Evolutionary conservation across 2,888 invertebrate genomes (phyloP).

Genomic region (Callyntrura guangdongensis): DNA sequence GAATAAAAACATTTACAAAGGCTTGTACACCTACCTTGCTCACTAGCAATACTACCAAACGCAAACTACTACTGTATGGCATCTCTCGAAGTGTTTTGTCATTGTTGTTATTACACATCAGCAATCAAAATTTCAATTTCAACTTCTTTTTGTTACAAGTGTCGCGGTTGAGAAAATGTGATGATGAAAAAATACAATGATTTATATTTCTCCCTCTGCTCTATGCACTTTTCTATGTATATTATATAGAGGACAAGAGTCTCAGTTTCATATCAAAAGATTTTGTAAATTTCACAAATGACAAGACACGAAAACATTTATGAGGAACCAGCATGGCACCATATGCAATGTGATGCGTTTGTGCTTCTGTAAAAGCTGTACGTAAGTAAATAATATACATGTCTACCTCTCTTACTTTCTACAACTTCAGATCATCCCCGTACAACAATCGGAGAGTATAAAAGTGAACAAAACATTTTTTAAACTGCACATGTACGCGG

Average conservation of each 20-base stretch:
- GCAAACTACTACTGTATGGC: background rate
- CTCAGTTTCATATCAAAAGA: constrained; percentile 11
- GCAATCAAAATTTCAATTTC: constrained; percentile 60
- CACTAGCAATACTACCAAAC: too few species aligned
- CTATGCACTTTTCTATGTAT: background rate
- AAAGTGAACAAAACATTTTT: constrained; percentile 37
- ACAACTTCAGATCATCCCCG: background rate
- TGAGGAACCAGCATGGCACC: constrained; percentile 37
- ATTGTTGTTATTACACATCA: constrained; percentile 54
- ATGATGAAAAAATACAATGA: constrained; percentile 1
- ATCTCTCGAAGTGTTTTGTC: background rate
- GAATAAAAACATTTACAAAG: background rate
- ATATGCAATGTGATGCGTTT: background rate
- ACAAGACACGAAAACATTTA: constrained; percentile 62
- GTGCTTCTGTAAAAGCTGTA: background rate
- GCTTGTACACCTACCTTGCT: too few species aligned
- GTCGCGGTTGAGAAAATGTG: constrained; percentile 18
- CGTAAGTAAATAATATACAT: background rate
- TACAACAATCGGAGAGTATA: background rate
- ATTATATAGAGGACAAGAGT: background rate
- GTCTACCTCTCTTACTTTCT: too few species aligned
- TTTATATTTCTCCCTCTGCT: background rate
- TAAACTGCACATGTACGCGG: too few species aligned
- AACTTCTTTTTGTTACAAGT: background rate
- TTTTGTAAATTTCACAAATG: constrained; percentile 60